A percentile compares a stretch with the other conserved stretches of the same genome.
phyloP scores from a whole-genome alignment of 2,113 vertebrate genomes.

The Plecotus auritus region DNA sequence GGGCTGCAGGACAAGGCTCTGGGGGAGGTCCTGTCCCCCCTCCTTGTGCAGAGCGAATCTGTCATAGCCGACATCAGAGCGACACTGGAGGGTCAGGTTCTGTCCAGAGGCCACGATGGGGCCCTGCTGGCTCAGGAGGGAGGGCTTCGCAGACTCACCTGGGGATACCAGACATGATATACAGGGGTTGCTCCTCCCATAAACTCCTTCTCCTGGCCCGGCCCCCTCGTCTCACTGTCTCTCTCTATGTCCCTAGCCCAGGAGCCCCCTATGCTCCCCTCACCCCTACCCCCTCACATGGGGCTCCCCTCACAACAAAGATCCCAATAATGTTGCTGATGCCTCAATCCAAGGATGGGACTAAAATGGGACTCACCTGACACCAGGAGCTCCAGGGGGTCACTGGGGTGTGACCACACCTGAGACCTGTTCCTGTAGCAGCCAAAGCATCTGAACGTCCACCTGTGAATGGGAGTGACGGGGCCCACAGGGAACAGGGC shows the following conservation, averaged over 20 bases:
- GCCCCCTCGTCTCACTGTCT: background rate
- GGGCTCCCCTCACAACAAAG: background rate
- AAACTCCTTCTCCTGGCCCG: background rate
- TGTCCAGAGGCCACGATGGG: background rate
- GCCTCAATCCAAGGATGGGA: background rate
- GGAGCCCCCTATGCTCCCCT: fast-evolving
- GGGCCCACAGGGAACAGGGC: background rate
- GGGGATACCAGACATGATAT: fast-evolving
- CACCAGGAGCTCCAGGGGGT: background rate
- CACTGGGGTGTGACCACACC: background rate
- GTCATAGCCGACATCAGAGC: fast-evolving
- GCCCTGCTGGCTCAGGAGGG: background rate
- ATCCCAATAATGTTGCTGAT: fast-evolving
- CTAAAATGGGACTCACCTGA: background rate
- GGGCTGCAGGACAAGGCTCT: fast-evolving
- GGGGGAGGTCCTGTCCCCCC: fast-evolving
- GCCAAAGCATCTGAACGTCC: background rate
- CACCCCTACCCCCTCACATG: too few species aligned
- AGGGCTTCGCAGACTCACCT: background rate
- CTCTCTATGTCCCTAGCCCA: background rate
- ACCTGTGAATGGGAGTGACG: background rate
- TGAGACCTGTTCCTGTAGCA: background rate
- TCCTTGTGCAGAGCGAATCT: background rate
- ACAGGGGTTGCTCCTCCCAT: background rate
- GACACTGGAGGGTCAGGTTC: background rate